Base-by-base conservation (phyloP, 1,140 invertebrate species). In the Xylocopa sonorina region DNA sequence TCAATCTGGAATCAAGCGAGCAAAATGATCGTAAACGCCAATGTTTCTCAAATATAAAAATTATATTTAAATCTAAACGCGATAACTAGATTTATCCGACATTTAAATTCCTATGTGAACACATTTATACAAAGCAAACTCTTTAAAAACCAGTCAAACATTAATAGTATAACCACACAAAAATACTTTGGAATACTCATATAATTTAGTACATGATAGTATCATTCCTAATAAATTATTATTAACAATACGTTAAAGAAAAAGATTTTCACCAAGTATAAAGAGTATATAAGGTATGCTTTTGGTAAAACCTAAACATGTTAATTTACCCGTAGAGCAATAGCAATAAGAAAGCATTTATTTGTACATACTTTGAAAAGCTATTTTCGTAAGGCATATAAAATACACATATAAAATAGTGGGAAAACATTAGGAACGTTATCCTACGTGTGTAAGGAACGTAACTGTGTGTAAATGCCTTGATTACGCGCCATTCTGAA, bases 401-500 rank as follows among this genome's bases (percentile, higher is more conserved):
- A n/a, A n/a, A n/a, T n/a, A n/a, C n/a, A n/a, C n/a, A n/a, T n/a
- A n/a, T n/a, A n/a, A n/a, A n/a, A n/a, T n/a, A n/a, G n/a, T n/a
- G 51, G n/a, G 75, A 67, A 50, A 41, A 48, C 16, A 32, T 2
- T 32, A 64, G 41, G 53, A 51, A 32, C 41, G 43, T 63, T 6
- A 34, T 53, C 43, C 29, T 69, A 48, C 43, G 68, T 55, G 79
- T 68, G n/a, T n/a, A n/a, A n/a, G n/a, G 67, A 66, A 81, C 74
- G 60, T 63, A 62, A 79, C 68, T 73, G 69, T 81, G 50, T 82
- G 78, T 83, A 71, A 79, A 78, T 62, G 77, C 51, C 7, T 73
- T 57, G 58, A 78, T 63, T 68, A 73, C 27, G 58, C 57, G 76
- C 27, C 18, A 38, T 9, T 72, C 16, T n/a, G 57, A 78, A 72